Conservation (phyloP, 2,113 vertebrate genomes). For the Cyanoliseus patagonus region DNA sequence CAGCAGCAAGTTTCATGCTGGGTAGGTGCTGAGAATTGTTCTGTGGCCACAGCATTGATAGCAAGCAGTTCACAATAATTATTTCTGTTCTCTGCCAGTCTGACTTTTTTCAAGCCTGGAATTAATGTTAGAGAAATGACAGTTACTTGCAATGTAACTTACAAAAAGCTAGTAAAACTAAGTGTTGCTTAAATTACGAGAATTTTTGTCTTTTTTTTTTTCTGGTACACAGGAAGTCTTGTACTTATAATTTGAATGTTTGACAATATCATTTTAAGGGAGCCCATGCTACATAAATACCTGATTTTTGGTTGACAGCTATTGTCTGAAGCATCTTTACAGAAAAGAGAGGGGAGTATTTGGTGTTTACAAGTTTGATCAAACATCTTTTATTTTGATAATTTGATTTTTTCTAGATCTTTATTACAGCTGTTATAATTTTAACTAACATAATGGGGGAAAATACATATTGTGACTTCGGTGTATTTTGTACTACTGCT, state of each 20-base stretch:
- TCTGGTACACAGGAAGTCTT: not conserved
- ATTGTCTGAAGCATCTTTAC: not conserved
- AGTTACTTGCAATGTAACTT: not conserved
- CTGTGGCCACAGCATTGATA: not conserved
- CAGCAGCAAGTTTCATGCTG: not conserved
- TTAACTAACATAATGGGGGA: not conserved
- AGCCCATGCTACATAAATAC: not conserved
- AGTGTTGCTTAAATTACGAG: not conserved
- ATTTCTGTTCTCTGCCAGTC: not conserved
- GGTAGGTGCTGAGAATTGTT: not conserved
- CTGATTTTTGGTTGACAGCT: not conserved
- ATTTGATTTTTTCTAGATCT: not conserved
- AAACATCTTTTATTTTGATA: not conserved
- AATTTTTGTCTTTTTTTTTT: conserved; percentile 3
- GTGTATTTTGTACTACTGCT: not conserved
- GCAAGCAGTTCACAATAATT: not conserved
- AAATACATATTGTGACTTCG: not conserved
- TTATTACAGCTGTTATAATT: not conserved
- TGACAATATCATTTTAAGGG: not conserved
- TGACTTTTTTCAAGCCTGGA: not conserved
- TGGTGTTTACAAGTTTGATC: not conserved
- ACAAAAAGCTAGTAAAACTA: not conserved
- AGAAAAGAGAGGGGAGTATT: not conserved
- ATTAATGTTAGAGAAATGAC: not conserved
- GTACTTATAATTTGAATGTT: not conserved